phyloP scores from a whole-genome alignment of 1,140 invertebrate genomes.

The Hycleus cichorii region DNA sequence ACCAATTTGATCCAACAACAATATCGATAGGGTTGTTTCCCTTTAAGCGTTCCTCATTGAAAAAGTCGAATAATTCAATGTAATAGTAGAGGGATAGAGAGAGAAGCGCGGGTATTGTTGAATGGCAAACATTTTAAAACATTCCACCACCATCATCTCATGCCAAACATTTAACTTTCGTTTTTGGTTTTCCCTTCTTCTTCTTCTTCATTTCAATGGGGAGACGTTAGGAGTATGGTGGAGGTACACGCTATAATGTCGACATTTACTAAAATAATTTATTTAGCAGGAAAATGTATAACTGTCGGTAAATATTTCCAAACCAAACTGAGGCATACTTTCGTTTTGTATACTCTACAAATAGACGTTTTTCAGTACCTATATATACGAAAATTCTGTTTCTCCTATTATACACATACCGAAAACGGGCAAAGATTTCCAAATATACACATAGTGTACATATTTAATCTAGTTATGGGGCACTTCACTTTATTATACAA shows the following conservation, averaged over 20 bases:
- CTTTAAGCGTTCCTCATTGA: no score
- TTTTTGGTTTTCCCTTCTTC: constrained; percentile 24
- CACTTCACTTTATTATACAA: constrained; percentile 34
- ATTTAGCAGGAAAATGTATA: constrained; percentile 43
- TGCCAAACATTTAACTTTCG: constrained; percentile 40
- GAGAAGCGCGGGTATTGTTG: no score
- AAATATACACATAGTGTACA: constrained; percentile 31
- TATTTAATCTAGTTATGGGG: constrained; percentile 34
- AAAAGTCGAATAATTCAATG: no score
- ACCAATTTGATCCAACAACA: no score
- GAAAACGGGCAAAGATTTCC: constrained; percentile 29
- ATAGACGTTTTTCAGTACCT: constrained; percentile 27
- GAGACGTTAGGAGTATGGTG: no score
- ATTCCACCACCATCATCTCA: constrained; percentile 23
- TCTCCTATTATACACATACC: constrained; percentile 22
- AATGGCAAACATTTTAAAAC: constrained; percentile 29
- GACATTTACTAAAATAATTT: constrained; percentile 43
- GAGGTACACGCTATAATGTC: constrained; percentile 29
- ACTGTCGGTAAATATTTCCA: constrained; percentile 43
- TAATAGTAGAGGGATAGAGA: no score
- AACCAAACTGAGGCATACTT: constrained; percentile 39
- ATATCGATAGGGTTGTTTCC: no score
- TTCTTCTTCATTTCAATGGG: constrained; percentile 16
- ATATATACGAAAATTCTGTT: constrained; percentile 30
- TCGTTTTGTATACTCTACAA: constrained; percentile 40